Conservation (phyloP, 2,797 vertebrate genomes). For the Cryptoprocta ferox region DNA sequence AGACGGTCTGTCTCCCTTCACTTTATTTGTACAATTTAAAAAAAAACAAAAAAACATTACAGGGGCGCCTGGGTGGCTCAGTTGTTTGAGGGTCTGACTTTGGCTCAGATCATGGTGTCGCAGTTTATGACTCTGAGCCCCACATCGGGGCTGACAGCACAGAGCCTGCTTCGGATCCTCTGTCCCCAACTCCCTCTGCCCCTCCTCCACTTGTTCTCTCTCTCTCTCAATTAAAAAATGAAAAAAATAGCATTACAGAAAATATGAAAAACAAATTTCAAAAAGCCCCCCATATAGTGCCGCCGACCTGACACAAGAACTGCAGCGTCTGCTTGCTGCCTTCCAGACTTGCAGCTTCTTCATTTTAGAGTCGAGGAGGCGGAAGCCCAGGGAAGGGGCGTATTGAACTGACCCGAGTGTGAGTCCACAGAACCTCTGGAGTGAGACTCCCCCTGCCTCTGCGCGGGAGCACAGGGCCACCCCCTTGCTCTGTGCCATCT, state of each 20-base stretch:
- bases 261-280: neutral
- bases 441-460: too few species aligned
- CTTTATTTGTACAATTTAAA: neutral
- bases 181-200: too few species aligned
- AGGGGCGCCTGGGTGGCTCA: too few species aligned
- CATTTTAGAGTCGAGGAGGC: neutral
- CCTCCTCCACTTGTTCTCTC: too few species aligned
- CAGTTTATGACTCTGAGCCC: too few species aligned
- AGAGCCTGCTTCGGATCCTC: too few species aligned
- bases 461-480: too few species aligned
- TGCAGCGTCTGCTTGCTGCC: fast-evolving
- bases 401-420: fast-evolving
- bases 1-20: neutral
- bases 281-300: neutral
- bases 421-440: fast-evolving
- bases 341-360: neutral
- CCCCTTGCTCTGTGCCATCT: too few species aligned
- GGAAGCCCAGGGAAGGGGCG: fast-evolving
- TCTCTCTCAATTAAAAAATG: too few species aligned
- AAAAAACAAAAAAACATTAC: neutral
- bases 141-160: too few species aligned
- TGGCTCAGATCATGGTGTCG: too few species aligned
- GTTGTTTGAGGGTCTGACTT: too few species aligned
- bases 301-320: neutral
- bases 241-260: neutral